These are phyloP conservation scores for Parapsyche elsis DNA, from an alignment of 1,140 invertebrate genomes.

Conservation along the genomic window DNA sequence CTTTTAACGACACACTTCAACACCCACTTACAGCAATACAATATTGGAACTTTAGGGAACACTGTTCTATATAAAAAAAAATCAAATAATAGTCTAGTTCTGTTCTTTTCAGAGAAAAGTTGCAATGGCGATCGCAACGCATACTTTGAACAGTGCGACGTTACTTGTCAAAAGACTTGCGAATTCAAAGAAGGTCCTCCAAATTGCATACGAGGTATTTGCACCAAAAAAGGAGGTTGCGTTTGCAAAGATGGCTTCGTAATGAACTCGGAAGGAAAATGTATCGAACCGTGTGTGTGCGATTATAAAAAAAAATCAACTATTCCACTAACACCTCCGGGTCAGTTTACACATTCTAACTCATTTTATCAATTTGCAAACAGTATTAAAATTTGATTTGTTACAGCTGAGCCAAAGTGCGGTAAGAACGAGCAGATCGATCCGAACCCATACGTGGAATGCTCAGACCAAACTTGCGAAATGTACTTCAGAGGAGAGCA, in stretches of 20 bases:
- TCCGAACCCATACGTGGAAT: neutral
- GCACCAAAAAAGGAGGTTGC: neutral
- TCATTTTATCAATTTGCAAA: no score
- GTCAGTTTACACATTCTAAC: no score
- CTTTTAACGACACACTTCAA: no score
- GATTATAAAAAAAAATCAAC: neutral
- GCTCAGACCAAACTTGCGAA: constrained; percentile 1
- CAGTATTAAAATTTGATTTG: no score
- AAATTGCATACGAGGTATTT: neutral
- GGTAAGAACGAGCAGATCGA: neutral
- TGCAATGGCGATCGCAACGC: constrained; percentile 10
- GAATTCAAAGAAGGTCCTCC: neutral
- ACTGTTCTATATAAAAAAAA: no score
- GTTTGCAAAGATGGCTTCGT: neutral
- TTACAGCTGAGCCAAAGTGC: neutral
- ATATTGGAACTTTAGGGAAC: no score
- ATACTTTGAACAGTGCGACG: neutral
- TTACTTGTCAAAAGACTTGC: neutral
- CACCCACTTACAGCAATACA: no score
- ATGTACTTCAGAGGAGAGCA: constrained; percentile 28
- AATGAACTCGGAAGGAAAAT: neutral
- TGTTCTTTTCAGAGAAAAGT: neutral
- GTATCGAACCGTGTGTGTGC: neutral
- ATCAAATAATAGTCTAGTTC: no score
- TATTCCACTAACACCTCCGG: neutral